These are phyloP conservation scores for Phymorhynchus buccinoides DNA, from an alignment of 1,140 invertebrate species.

Conservation along the genomic window DNA sequence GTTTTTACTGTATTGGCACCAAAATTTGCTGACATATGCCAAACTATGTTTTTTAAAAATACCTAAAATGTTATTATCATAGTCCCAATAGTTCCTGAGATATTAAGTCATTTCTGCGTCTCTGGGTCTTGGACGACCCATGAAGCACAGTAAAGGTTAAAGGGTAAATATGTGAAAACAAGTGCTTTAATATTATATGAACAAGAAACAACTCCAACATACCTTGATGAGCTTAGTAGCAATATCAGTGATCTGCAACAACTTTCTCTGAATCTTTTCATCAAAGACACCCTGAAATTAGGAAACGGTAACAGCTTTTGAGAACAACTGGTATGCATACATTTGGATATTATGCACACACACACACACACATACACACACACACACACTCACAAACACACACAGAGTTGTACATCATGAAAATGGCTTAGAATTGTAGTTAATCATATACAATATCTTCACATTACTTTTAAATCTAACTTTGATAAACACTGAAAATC, in stretches of 20 bases:
- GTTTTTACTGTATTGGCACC: too few relatives aligned
- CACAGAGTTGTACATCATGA: too few relatives aligned
- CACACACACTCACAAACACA: neutral
- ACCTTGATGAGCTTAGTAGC: slow-evolving; percentile 50
- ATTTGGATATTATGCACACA: neutral
- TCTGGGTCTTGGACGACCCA: too few relatives aligned
- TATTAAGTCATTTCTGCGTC: too few relatives aligned
- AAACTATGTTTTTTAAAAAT: too few relatives aligned
- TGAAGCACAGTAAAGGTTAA: too few relatives aligned
- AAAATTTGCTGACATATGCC: too few relatives aligned
- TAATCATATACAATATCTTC: neutral
- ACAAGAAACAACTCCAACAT: neutral
- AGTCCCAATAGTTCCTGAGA: neutral
- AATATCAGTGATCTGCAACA: slow-evolving; percentile 43
- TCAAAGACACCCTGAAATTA: slow-evolving; percentile 52
- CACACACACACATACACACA: neutral
- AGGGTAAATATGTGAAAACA: neutral
- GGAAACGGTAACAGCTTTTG: neutral
- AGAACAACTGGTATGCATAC: neutral
- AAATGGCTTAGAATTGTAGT: neutral
- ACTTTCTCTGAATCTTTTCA: slow-evolving; percentile 43
- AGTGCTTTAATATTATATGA: neutral
- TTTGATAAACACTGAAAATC: neutral
- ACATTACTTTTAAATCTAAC: neutral
- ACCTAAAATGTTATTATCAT: too few relatives aligned